Conservation (phyloP, 64 coral and sea anemone genomes). For the Porites australiensis region DNA sequence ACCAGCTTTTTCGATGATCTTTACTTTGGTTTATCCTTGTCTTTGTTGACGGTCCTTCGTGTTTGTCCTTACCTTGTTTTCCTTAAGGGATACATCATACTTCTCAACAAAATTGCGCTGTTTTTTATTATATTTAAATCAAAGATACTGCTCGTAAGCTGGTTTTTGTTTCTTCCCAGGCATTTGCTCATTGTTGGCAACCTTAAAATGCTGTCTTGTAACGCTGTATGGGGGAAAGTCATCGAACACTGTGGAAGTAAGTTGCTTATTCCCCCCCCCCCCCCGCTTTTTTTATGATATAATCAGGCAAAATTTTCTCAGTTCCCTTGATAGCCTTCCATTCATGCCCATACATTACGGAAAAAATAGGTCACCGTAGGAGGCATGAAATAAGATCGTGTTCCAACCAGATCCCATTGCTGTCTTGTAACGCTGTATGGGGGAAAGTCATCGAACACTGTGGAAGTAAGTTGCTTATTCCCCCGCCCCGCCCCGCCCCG, state of each 20-base stretch:
- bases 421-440: constrained; percentile 85
- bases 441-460: constrained; percentile 85
- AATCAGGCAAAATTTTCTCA: background rate
- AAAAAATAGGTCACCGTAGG: too few relatives aligned
- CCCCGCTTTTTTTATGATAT: background rate
- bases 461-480: constrained; percentile 51
- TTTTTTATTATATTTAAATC: too few relatives aligned
- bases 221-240: constrained; percentile 83
- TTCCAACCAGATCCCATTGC: too few relatives aligned
- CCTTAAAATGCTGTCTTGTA: constrained; percentile 82
- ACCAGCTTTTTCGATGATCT: background rate
- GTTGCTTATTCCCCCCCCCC: background rate
- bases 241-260: constrained; percentile 86
- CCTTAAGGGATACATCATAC: too few relatives aligned
- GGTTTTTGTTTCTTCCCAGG: constrained; percentile 29
- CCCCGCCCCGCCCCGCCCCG: too few relatives aligned
- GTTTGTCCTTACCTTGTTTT: too few relatives aligned
- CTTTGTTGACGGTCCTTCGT: too few relatives aligned
- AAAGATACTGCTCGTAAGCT: too few relatives aligned
- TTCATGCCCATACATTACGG: too few relatives aligned
- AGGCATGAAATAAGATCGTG: too few relatives aligned
- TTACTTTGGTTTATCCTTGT: background rate
- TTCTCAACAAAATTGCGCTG: too few relatives aligned
- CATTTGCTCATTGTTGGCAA: constrained; percentile 94
- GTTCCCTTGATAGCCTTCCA: background rate